A percentile compares a stretch with the other conserved stretches of the same genome.
phyloP scores from a whole-genome alignment of 2,113 vertebrate genomes.

The Tachysurus vachellii region DNA sequence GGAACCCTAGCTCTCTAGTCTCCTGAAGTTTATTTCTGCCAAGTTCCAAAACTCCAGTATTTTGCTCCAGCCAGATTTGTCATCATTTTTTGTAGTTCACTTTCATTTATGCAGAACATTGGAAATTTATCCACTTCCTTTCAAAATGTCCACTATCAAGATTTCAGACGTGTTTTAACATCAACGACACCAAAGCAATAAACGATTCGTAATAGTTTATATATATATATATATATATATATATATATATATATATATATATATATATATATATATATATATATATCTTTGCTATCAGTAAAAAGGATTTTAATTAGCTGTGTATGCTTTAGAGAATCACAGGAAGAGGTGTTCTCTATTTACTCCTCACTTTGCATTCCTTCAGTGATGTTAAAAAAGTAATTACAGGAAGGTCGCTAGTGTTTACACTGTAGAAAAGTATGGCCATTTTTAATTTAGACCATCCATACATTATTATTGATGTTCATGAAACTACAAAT shows the following conservation, averaged over 20 bases:
- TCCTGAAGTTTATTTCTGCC: conserved; percentile 2
- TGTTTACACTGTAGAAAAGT: conserved; percentile 75
- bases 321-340: not conserved
- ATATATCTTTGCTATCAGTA: not conserved
- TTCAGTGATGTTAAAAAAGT: conserved; percentile 74
- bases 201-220: not conserved
- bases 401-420: conserved; percentile 79
- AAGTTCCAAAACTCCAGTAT: not conserved
- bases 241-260: too few species aligned
- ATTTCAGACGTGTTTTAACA: not conserved
- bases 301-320: not conserved
- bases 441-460: conserved; percentile 73
- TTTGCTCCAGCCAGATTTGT: not conserved
- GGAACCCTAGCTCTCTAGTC: not conserved
- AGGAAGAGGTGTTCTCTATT: conserved; percentile 34
- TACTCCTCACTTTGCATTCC: conserved; percentile 59
- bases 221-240: too few species aligned
- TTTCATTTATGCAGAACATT: not conserved
- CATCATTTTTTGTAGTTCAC: not conserved
- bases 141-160: not conserved
- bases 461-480: conserved; percentile 80
- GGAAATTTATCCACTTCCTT: not conserved
- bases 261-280: too few species aligned
- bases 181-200: not conserved
- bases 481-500: conserved; percentile 70